phyloP scores from a whole-genome alignment of 2,113 vertebrate species.

The Pomatorhinus ruficollis region DNA sequence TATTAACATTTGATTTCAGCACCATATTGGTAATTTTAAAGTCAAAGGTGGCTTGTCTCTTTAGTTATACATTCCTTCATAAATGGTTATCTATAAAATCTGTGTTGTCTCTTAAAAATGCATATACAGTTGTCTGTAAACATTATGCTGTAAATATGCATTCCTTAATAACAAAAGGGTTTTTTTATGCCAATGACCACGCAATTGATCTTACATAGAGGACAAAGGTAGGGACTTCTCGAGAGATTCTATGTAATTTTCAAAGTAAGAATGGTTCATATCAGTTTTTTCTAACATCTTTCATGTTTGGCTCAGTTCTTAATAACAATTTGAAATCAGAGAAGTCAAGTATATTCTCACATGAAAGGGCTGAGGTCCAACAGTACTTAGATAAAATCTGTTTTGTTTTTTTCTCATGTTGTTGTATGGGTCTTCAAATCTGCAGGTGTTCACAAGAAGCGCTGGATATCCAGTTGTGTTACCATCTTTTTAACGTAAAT shows the following conservation, averaged over 20 bases:
- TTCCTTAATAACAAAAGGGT: not conserved
- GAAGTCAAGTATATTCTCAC: not conserved
- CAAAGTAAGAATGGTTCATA: not conserved
- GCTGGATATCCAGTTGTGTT: not conserved
- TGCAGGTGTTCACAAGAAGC: not conserved
- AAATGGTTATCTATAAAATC: not conserved
- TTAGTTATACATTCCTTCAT: not conserved
- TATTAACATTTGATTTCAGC: not conserved
- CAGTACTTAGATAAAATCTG: not conserved
- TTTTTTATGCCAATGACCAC: not conserved
- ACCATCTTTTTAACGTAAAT: not conserved
- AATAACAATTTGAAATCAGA: not conserved
- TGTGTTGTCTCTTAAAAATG: not conserved
- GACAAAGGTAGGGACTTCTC: not conserved
- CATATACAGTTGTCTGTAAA: not conserved
- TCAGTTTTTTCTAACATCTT: not conserved
- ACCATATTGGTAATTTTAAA: not conserved
- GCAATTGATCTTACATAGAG: not conserved
- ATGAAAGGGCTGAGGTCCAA: not conserved
- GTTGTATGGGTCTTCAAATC: not conserved
- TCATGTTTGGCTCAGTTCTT: not conserved
- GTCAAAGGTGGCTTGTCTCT: not conserved
- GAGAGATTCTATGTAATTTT: not conserved
- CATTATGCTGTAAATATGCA: not conserved
- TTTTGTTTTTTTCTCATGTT: not conserved